Evolutionary conservation across 2,888 invertebrate genomes (phyloP).

Genomic region (Hemaris fuciformis): DNA sequence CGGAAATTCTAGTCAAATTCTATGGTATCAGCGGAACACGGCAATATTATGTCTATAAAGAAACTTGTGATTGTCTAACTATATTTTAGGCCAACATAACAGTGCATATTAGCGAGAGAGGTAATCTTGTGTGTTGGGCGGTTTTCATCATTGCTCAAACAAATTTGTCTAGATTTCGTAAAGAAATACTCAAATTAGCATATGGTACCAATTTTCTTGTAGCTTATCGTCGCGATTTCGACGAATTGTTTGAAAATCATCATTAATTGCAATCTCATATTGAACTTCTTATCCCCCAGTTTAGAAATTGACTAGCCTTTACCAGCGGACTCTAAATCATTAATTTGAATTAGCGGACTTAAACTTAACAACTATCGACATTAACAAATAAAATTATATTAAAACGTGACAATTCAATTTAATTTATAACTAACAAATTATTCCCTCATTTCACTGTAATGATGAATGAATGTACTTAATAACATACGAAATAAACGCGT

Average conservation of each 20-base stretch:
- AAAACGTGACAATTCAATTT: background rate
- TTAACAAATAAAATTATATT: background rate
- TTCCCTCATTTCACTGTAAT: background rate
- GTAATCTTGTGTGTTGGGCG: too few species aligned
- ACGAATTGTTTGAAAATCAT: too few species aligned
- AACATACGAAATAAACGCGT: background rate
- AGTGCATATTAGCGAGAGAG: too few species aligned
- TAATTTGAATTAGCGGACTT: background rate
- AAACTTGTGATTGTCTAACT: too few species aligned
- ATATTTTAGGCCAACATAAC: too few species aligned
- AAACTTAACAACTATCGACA: background rate
- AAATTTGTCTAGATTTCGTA: too few species aligned
- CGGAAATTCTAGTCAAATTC: background rate
- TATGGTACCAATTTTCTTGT: too few species aligned
- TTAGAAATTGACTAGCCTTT: background rate
- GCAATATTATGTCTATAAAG: too few species aligned
- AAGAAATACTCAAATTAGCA: too few species aligned
- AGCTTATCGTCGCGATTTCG: too few species aligned
- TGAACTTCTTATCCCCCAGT: background rate
- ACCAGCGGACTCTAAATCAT: background rate
- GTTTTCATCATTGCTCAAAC: too few species aligned
- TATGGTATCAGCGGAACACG: background rate
- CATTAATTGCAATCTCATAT: background rate
- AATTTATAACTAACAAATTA: background rate
- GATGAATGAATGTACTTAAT: background rate